Percentiles rank a stretch among this genome's conserved stretches.
Conservation (phyloP, 2,888 invertebrate species). For the Heliconius charithonia region DNA sequence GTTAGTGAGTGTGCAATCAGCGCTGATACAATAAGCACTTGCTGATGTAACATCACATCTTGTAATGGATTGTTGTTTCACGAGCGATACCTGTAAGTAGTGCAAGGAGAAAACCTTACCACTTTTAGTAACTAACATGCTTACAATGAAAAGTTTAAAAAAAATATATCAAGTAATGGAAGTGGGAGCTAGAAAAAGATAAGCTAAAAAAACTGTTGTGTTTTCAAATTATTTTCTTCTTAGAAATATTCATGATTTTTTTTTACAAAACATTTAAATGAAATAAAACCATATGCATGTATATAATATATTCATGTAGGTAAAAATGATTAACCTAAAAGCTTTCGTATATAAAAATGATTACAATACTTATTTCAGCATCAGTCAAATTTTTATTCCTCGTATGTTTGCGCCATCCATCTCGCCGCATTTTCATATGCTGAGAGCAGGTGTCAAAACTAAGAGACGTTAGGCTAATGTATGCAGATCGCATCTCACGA, state of each 20-base stretch:
- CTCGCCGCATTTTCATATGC: slow-evolving; percentile 65
- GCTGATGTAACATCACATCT: slow-evolving; percentile 4
- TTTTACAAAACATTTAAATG: neutral
- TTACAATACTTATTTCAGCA: slow-evolving; percentile 52
- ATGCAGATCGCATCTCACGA: slow-evolving; percentile 81
- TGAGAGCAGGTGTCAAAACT: slow-evolving; percentile 82
- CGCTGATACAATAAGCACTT: slow-evolving; percentile 15
- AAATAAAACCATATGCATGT: neutral
- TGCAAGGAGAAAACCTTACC: neutral
- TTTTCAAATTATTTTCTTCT: neutral
- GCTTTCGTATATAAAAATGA: slow-evolving; percentile 37
- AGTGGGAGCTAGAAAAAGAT: too few species aligned
- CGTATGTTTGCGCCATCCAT: slow-evolving; percentile 78
- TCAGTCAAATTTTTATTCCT: slow-evolving; percentile 68
- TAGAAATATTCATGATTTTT: neutral
- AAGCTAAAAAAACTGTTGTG: neutral
- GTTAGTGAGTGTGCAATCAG: slow-evolving; percentile 14
- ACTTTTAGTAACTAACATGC: too few species aligned
- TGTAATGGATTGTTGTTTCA: slow-evolving; percentile 13
- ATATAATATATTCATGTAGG: neutral
- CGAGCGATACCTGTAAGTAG: neutral
- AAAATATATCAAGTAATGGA: too few species aligned
- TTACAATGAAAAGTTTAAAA: too few species aligned
- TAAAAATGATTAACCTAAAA: slow-evolving; percentile 30
- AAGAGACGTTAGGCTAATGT: slow-evolving; percentile 80